Conservation (phyloP, 64 coral and sea anemone genomes). For the Montipora efflorescens region DNA sequence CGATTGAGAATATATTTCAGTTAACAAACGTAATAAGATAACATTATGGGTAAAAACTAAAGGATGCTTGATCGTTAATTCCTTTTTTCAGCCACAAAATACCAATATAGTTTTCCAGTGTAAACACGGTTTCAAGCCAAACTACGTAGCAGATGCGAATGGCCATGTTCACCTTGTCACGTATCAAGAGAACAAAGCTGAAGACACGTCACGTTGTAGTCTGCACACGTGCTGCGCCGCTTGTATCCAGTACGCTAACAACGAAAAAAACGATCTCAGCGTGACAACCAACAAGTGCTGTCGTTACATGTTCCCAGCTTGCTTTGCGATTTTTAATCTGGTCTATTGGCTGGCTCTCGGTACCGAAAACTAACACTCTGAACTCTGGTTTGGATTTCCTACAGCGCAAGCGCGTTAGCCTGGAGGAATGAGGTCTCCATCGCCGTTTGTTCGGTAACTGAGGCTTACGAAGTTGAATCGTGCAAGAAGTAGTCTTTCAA, state of each 20-base stretch:
- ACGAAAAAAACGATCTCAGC: constrained; percentile 43
- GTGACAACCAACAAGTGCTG: constrained; percentile 77
- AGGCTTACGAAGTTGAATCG: not conserved
- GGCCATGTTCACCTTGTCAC: constrained; percentile 57
- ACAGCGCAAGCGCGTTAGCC: not conserved
- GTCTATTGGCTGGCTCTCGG: constrained; percentile 81
- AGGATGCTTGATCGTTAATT: not conserved
- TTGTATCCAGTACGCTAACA: not conserved
- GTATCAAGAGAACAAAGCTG: constrained; percentile 44
- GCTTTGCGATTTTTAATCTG: constrained; percentile 76
- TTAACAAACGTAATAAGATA: too few relatives aligned
- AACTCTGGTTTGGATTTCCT: not conserved
- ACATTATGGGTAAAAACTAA: too few relatives aligned
- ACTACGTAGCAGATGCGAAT: constrained; percentile 61
- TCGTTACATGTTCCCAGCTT: constrained; percentile 66
- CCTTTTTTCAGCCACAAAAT: constrained; percentile 6
- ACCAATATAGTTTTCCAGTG: constrained; percentile 63
- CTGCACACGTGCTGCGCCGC: constrained; percentile 50
- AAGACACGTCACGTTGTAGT: not conserved
- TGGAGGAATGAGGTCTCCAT: too few relatives aligned
- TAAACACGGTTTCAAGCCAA: constrained; percentile 73
- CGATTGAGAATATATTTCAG: too few relatives aligned
- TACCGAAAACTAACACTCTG: not conserved
- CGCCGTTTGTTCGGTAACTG: too few relatives aligned
- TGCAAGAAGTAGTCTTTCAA: too few relatives aligned